Evolutionary conservation across 2,113 vertebrate genomes (phyloP).

Genomic region (Gallinago paraguaiae): DNA sequence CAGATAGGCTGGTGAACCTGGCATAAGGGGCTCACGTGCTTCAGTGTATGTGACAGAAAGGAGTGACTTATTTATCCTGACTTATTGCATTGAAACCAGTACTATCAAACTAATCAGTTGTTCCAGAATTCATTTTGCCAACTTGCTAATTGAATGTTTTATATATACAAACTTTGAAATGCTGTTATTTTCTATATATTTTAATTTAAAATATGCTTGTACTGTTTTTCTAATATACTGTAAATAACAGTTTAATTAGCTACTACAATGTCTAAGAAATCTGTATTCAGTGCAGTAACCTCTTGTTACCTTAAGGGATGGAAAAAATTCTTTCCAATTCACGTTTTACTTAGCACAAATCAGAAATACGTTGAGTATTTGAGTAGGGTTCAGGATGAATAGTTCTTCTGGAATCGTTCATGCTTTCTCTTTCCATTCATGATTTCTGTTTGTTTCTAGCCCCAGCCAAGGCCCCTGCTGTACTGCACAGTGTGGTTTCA

Average conservation of each 20-base stretch:
- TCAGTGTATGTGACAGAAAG: neutral
- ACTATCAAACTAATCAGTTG: neutral
- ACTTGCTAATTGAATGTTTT: neutral
- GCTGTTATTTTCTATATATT: neutral
- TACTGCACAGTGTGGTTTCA: conserved; percentile 80
- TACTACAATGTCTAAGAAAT: neutral
- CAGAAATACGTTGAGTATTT: neutral
- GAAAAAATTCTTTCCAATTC: neutral
- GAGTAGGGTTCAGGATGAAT: neutral
- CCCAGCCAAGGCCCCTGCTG: conserved; percentile 97
- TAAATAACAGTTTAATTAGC: neutral
- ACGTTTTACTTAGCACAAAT: neutral
- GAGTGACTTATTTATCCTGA: neutral
- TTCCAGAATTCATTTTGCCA: neutral
- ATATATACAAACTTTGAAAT: neutral
- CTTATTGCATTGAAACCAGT: neutral
- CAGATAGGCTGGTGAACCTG: neutral
- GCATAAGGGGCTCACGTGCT: neutral
- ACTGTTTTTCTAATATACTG: neutral
- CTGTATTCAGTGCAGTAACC: neutral
- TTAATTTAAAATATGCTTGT: neutral
- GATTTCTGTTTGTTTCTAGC: conserved; percentile 63
- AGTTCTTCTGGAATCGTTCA: neutral
- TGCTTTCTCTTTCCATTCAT: neutral
- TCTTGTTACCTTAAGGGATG: neutral